Conservation (phyloP, 2,797 vertebrate genomes). For the Onychomys torridus region DNA sequence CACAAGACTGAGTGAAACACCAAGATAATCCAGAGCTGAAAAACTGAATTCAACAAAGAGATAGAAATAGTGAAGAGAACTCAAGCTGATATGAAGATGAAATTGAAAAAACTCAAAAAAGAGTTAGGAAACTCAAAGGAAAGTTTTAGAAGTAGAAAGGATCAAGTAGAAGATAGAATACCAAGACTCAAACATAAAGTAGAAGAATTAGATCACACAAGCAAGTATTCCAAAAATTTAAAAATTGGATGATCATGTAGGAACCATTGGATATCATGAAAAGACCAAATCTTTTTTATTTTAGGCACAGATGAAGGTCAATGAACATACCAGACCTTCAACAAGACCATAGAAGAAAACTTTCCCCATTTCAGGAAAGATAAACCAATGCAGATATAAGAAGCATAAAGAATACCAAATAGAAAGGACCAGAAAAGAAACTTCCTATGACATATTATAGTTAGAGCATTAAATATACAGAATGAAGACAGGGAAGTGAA, state of each 20-base stretch:
- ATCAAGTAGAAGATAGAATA: neutral
- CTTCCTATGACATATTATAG: neutral
- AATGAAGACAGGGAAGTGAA: neutral
- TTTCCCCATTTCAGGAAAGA: neutral
- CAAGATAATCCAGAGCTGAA: neutral
- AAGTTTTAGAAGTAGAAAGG: too few species aligned
- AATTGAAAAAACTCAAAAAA: neutral
- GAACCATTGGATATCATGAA: fast-evolving
- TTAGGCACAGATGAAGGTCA: too few species aligned
- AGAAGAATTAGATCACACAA: neutral
- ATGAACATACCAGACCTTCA: too few species aligned
- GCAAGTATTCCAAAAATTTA: neutral
- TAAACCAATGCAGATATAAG: neutral
- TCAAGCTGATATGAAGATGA: neutral
- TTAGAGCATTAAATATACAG: neutral
- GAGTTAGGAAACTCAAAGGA: neutral
- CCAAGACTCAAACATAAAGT: neutral
- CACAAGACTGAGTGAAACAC: neutral
- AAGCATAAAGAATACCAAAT: neutral
- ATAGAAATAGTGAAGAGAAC: neutral
- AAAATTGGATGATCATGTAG: neutral
- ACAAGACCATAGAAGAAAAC: neutral
- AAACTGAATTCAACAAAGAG: neutral
- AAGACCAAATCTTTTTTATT: neutral
- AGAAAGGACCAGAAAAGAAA: neutral